phyloP scores from a whole-genome alignment of 2,113 vertebrate genomes.

The Hemicordylus capensis region DNA sequence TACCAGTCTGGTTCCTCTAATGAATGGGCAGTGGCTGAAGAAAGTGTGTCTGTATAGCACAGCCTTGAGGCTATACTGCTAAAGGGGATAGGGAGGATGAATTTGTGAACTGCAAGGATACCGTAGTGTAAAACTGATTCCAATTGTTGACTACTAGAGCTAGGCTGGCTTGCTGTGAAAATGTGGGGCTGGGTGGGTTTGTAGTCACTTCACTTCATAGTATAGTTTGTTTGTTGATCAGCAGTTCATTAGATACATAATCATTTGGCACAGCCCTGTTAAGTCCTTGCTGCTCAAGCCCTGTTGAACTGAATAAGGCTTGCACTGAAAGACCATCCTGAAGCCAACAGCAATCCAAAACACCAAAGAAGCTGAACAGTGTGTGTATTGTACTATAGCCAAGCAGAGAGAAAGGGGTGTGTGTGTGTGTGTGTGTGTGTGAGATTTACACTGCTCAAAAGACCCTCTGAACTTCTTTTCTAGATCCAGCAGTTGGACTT shows the following conservation, averaged over 20 bases:
- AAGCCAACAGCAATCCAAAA: background rate
- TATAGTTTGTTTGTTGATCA: background rate
- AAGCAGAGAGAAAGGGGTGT: no score
- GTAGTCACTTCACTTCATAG: background rate
- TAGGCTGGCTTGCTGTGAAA: background rate
- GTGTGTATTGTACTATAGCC: background rate
- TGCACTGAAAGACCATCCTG: background rate
- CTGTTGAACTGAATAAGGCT: background rate
- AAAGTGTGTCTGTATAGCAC: background rate
- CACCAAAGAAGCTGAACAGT: background rate
- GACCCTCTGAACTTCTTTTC: conserved; percentile 1
- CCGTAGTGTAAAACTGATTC: background rate
- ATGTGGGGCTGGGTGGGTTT: background rate
- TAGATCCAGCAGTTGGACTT: conserved; percentile 55
- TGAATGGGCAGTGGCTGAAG: background rate
- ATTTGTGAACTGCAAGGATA: background rate
- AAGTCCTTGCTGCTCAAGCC: background rate
- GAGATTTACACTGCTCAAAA: background rate
- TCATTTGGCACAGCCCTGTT: background rate
- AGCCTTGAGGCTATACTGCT: background rate
- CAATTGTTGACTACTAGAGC: no score
- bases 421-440: background rate
- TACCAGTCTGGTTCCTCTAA: background rate
- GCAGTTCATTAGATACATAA: background rate
- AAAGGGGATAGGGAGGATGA: background rate